Evolutionary conservation across 2,113 vertebrate genomes (phyloP).

Genomic region (Machaerirhynchus nigripectus): DNA sequence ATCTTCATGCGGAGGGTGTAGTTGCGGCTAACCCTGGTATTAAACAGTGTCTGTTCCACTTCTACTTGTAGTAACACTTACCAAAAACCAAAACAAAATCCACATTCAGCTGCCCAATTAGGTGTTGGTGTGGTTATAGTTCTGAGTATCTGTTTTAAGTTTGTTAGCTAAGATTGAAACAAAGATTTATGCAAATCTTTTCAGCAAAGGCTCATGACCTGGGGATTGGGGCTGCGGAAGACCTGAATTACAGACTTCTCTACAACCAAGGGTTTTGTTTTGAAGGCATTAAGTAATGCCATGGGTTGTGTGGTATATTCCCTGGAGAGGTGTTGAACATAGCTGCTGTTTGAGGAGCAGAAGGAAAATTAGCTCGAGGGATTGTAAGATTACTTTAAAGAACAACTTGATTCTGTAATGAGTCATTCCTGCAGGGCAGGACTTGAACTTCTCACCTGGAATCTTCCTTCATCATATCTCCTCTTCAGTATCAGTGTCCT

Average conservation of each 20-base stretch:
- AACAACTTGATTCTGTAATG: neutral
- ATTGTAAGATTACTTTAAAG: neutral
- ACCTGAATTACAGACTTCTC: neutral
- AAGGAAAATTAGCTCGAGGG: neutral
- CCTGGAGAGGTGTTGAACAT: neutral
- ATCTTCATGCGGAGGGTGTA: fast-evolving
- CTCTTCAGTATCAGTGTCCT: neutral
- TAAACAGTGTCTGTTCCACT: neutral
- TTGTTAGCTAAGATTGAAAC: neutral
- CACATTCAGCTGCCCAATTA: neutral
- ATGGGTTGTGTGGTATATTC: neutral
- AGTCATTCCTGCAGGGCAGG: neutral
- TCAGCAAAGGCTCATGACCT: neutral
- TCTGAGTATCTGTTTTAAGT: neutral
- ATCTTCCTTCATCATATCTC: neutral
- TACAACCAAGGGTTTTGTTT: neutral
- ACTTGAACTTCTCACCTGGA: neutral
- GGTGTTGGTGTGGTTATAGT: neutral
- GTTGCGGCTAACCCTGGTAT: neutral
- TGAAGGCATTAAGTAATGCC: neutral
- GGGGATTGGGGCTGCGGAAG: neutral
- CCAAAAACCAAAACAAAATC: neutral
- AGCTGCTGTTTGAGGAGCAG: neutral
- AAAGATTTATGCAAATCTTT: neutral
- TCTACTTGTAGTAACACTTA: neutral